Evolutionary conservation across 2,797 vertebrate genomes (phyloP), one percentile per base, ranked within the genome.

Genomic region (Malacoctenus gilli): DNA sequence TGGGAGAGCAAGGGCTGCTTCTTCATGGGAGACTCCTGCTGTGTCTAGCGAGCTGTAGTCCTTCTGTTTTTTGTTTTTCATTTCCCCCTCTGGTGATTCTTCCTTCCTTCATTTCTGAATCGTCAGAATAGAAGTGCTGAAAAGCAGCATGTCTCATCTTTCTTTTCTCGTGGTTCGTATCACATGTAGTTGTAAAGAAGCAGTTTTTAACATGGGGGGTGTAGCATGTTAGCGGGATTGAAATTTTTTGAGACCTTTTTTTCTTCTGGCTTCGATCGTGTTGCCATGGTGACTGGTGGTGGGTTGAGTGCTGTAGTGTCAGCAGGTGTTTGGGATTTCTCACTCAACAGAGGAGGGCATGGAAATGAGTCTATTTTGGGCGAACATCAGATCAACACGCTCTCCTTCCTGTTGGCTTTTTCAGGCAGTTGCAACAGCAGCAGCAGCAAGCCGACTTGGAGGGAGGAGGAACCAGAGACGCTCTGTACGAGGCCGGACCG

Each of bases 371-470:
- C 16, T 35, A 47, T 81, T 72, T 51, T 53, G 23, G 22, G 35
- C 9, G 0, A 0, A 21, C 38, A 20, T 52, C 5, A 37, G 18
- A 59, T 49, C n/a, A 42, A 38, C 38, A 30, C 40, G 0, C 14
- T 8, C 7, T 31, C 70, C 73, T 25, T 43, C 14, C 32, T 21
- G 36, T 69, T 65, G 57, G 23, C 34, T 6, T 47, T 50, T 68
- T 15, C 3, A 98, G 97, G 86, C 95, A 95, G 72, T 62, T 93
- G 3, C 95, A 94, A n/a, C n/a, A n/a, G 77, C 93, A 94, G 65
- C 95, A 94, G 67, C 95, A 94, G 64, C 94, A 95, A 72, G 70
- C 93, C 0, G 95, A 96, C 59, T 62, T 96, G 39, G 95, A 97
- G 6, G 92, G 93, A 68, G 93, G 93, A 1, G 86, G 92, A 1